Evolutionary conservation across 2,797 vertebrate genomes (phyloP), one percentile per base, ranked within the genome.

Genomic region (Pitangus sulphuratus): DNA sequence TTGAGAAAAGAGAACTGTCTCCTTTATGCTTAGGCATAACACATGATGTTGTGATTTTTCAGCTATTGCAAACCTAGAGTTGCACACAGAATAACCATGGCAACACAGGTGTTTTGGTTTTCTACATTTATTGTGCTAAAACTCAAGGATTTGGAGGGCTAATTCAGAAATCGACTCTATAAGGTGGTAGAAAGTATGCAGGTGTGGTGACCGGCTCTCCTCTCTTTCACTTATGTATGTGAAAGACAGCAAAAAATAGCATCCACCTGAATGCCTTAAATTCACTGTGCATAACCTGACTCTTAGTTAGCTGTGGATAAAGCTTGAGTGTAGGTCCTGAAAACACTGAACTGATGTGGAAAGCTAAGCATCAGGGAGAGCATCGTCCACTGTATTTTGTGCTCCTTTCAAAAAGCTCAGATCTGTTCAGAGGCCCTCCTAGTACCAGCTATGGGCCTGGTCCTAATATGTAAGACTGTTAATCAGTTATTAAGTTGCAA

Each of bases 341-440:
- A 26, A 82, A 44, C 11, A n/a, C 9, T 2, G 2, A 60, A 37
- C 31, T 60, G 54, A n/a, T 64, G 40, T 12, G 62, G 45, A 21
- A 31, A 84, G 48, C 0, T 0, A 24, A 71, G 20, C 56, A 35
- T 51, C 26, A 44, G 33, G 33, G 19, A 84, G 19, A 45, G 2
- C 31, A 51, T 47, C 0, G 0, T 58, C 28, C 1, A 1, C 19
- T 39, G 18, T 24, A 31, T 37, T 39, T 48, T 37, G 11, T 66
- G 24, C 11, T 77, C 26, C 50, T 87, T 50, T 25, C 3, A 5
- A 48, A 83, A 93, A 92, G 6, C 18, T 24, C 51, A 75, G 6
- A 69, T 48, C 42, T 60, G 22, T 62, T 77, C n/a, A 26, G 50
- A 45, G n/a, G 45, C 11, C 8, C n/a, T 70, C n/a, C 16, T 56